Percentiles rank a stretch among this genome's conserved stretches.
These are phyloP conservation scores for Pristionchus arcanus DNA, from an alignment of 2,888 invertebrate genomes.

Conservation along the genomic window DNA sequence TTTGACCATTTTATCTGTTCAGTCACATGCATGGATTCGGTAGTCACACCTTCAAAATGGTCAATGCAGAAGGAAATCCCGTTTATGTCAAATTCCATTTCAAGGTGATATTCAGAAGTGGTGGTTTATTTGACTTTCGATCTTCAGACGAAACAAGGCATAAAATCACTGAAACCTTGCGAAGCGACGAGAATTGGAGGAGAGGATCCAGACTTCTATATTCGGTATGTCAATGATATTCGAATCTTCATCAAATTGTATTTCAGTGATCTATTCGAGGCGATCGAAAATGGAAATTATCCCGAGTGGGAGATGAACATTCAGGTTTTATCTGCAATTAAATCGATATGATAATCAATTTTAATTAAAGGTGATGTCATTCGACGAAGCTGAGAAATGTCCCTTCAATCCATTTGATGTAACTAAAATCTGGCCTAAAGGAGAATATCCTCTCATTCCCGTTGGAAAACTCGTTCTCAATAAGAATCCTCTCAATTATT, in stretches of 20 bases:
- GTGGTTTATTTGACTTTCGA: too few species aligned
- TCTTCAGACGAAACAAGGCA: slow-evolving; percentile 73
- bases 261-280: slow-evolving; percentile 79
- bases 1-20: slow-evolving; percentile 62
- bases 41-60: slow-evolving; percentile 78
- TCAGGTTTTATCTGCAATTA: slow-evolving; percentile 63
- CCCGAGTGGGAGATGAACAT: slow-evolving; percentile 82
- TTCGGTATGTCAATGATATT: slow-evolving; percentile 61
- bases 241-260: not conserved
- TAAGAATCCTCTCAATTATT: slow-evolving; percentile 78
- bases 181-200: slow-evolving; percentile 67
- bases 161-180: slow-evolving; percentile 72
- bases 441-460: slow-evolving; percentile 77
- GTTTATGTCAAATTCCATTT: slow-evolving; percentile 78
- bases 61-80: slow-evolving; percentile 73
- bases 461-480: slow-evolving; percentile 78
- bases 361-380: slow-evolving; percentile 80
- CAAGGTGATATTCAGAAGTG: slow-evolving; percentile 64
- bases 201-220: slow-evolving; percentile 80
- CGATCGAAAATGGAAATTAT: slow-evolving; percentile 80
- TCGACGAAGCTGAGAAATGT: slow-evolving; percentile 80
- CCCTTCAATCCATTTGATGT: slow-evolving; percentile 82
- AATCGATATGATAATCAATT: slow-evolving; percentile 52
- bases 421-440: slow-evolving; percentile 80
- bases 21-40: slow-evolving; percentile 78